Conservation (phyloP, 2,113 vertebrate species). For the Crotalus viridis region DNA sequence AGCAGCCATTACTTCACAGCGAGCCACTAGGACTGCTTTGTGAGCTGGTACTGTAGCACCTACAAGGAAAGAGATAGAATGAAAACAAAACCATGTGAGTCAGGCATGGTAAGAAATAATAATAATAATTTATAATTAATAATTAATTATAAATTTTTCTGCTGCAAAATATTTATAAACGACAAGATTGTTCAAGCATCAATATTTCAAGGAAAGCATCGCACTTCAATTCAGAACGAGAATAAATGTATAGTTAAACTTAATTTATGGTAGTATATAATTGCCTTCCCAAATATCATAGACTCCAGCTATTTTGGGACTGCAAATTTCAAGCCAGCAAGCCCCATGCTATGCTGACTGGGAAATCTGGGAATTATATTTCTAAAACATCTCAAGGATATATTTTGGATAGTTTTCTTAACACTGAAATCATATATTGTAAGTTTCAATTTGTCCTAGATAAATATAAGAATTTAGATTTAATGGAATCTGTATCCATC, state of each 20-base stretch:
- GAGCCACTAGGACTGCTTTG: slow-evolving; percentile 89
- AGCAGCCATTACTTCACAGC: slow-evolving; percentile 95
- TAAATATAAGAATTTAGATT: background rate
- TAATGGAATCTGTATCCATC: background rate
- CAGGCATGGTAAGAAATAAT: background rate
- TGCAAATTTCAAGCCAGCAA: background rate
- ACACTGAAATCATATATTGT: background rate
- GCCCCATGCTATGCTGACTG: background rate
- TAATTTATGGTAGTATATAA: background rate
- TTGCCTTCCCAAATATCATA: background rate
- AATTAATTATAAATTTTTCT: background rate
- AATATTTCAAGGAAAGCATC: background rate
- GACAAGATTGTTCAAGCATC: background rate
- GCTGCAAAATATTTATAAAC: background rate
- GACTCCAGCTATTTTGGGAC: background rate
- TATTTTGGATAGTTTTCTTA: background rate
- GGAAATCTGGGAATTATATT: background rate
- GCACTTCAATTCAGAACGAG: background rate
- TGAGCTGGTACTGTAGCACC: slow-evolving; percentile 89
- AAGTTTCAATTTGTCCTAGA: background rate
- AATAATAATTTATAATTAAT: background rate
- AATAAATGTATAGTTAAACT: background rate
- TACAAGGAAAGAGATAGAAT: slow-evolving; percentile 51
- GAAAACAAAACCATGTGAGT: background rate
- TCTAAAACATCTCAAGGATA: background rate